phyloP scores from a whole-genome alignment of 2,797 vertebrate species.

The Microcaecilia unicolor region DNA sequence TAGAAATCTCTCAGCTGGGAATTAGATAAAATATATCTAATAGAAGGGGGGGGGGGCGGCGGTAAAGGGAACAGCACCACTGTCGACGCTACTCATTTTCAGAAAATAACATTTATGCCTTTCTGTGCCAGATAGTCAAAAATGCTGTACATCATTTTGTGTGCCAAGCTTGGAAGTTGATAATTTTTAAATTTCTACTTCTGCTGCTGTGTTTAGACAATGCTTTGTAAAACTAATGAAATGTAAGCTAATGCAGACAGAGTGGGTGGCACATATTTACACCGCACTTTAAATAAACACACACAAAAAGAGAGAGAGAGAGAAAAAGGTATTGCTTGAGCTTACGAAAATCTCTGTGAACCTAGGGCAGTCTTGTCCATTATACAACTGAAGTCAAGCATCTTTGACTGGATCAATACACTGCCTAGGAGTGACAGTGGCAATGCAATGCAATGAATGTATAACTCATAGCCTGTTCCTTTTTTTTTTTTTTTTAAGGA shows the following conservation, averaged over 20 bases:
- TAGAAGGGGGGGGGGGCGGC: background rate
- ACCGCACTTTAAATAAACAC: slow-evolving; percentile 40
- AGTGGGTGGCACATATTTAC: slow-evolving; percentile 45
- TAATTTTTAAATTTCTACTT: slow-evolving; percentile 44
- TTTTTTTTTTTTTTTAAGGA: slow-evolving; percentile 44
- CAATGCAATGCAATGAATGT: too few species aligned
- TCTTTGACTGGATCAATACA: slow-evolving; percentile 42
- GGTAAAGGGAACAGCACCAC: slow-evolving; percentile 4
- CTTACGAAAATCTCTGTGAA: slow-evolving; percentile 36
- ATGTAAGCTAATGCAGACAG: slow-evolving; percentile 37
- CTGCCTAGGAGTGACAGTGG: slow-evolving; percentile 41
- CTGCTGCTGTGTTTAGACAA: slow-evolving; percentile 45
- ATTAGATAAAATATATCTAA: slow-evolving; percentile 45
- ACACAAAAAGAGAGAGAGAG: too few species aligned
- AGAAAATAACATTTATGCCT: slow-evolving; percentile 27
- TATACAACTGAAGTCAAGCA: slow-evolving; percentile 41
- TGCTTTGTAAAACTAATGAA: slow-evolving; percentile 39
- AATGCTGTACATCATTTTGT: slow-evolving; percentile 20
- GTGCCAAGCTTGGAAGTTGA: slow-evolving; percentile 31
- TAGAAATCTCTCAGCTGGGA: slow-evolving; percentile 34
- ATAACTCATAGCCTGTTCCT: slow-evolving; percentile 40
- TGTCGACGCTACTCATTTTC: slow-evolving; percentile 44
- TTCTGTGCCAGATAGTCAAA: slow-evolving; percentile 33
- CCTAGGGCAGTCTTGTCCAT: slow-evolving; percentile 36
- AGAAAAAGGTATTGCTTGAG: too few species aligned